Conservation (phyloP, 2,888 invertebrate species). For the Rhimphoctona megacephalus region DNA sequence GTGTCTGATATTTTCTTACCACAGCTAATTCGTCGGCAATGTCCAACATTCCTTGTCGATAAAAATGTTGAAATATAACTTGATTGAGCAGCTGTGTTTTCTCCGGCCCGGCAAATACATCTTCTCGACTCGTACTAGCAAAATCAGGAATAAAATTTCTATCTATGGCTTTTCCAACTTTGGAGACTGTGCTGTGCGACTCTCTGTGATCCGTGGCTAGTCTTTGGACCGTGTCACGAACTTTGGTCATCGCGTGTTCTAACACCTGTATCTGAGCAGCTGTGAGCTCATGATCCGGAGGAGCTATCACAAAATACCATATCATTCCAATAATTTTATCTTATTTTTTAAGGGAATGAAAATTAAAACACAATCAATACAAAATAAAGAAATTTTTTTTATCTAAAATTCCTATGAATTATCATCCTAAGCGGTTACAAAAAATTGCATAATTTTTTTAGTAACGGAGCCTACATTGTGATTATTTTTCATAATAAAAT, state of each 20-base stretch:
- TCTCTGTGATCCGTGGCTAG: conserved; percentile 94
- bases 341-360: not conserved
- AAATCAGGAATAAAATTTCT: conserved; percentile 97
- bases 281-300: conserved; percentile 89
- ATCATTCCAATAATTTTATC: not conserved
- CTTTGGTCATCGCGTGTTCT: conserved; percentile 90
- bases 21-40: conserved; percentile 93
- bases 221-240: conserved; percentile 93
- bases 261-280: conserved; percentile 90
- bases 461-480: not conserved
- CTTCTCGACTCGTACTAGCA: conserved; percentile 94
- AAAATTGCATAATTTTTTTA: not conserved
- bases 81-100: conserved; percentile 91
- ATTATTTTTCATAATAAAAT: not conserved
- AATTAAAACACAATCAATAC: not conserved
- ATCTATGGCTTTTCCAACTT: conserved; percentile 98
- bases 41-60: conserved; percentile 96
- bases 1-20: conserved; percentile 83
- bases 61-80: conserved; percentile 97
- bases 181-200: conserved; percentile 93
- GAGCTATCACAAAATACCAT: conserved; percentile 85
- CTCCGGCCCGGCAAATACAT: conserved; percentile 90
- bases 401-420: not conserved
- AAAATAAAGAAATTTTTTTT: not conserved
- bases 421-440: not conserved